phyloP scores from a whole-genome alignment of 2,797 vertebrate species.

The Bradypus variegatus region DNA sequence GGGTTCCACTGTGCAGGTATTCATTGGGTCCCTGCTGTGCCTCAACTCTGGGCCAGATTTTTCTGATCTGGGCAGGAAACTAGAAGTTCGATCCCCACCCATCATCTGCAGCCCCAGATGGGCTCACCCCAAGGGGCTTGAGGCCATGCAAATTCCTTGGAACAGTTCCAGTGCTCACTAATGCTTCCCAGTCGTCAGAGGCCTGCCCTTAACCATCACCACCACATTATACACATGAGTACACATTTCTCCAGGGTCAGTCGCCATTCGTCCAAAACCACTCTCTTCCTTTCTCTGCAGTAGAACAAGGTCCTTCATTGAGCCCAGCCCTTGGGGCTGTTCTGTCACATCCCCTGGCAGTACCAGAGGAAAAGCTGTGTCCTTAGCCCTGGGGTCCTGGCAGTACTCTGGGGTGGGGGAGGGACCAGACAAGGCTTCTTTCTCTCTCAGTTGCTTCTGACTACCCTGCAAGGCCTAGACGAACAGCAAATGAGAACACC shows the following conservation, averaged over 20 bases:
- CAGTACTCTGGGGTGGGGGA: conserved; percentile 47
- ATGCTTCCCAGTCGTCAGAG: conserved; percentile 56
- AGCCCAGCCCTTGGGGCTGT: conserved; percentile 47
- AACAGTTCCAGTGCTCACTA: conserved; percentile 47
- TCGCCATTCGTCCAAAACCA: conserved; percentile 39
- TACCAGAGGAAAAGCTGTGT: conserved; percentile 62
- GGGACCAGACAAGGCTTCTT: conserved; percentile 56
- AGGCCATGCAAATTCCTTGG: conserved; percentile 54
- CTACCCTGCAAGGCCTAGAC: conserved; percentile 40
- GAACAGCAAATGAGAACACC: conserved; percentile 30
- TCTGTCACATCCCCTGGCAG: conserved; percentile 58
- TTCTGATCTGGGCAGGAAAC: conserved; percentile 50
- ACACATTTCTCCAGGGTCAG: conserved; percentile 42
- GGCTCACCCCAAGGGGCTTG: conserved; percentile 54
- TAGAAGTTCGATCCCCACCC: conserved; percentile 52
- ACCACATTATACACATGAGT: conserved; percentile 11
- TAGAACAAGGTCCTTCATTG: conserved; percentile 63
- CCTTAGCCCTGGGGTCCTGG: conserved; percentile 46
- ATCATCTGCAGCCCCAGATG: conserved; percentile 46
- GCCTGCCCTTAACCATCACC: conserved; percentile 30
- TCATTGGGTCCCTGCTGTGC: conserved; percentile 24
- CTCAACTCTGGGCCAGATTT: conserved; percentile 24
- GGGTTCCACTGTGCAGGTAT: conserved; percentile 49
- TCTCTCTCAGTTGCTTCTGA: conserved; percentile 55
- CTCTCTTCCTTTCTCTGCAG: conserved; percentile 32